Base-by-base conservation (phyloP, 2,797 vertebrate genomes). In the Rhyacichthys aspro region DNA sequence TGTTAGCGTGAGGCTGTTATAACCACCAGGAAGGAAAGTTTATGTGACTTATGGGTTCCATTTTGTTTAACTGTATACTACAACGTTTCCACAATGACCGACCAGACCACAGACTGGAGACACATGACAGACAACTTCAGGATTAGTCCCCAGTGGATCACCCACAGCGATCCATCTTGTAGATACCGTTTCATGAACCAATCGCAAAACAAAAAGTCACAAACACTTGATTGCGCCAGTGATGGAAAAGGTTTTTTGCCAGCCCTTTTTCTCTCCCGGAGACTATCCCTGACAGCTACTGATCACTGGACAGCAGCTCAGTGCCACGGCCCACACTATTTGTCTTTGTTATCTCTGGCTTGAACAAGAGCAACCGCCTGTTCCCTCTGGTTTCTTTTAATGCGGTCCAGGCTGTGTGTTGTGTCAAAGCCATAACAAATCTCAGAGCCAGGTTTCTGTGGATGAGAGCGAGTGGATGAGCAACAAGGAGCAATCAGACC, bases 311-410 rank as follows among this genome's bases (percentile, higher is more conserved):
- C 34, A 14, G 16, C 33, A 18, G 48, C 49, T 54, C 43, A 42
- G 43, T 56, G 50, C 46, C 65, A 44, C 0, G 9, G 39, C 65
- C 55, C 36, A 11, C 62, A 14, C 62, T 72, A 72, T 90, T 80
- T 81, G 63, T 86, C 84, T 85, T 72, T 60, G 72, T 88, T 85
- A 87, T 79, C 78, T 14, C 62, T 50, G 33, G 55, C 63, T 66
- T 45, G 39, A 68, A 74, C 59, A 58, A 69, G 58, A 87, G 82
- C 78, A 70, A 49, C 58, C 28, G 42, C 71, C 65, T 44, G 49
- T 63, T 72, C 70, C 70, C 60, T 32, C 59, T 23, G 36, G 34
- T 71, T 69, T 67, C 36, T 47, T 60, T 70, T 55, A 67, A 82
- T 65, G 62, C 55, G 9, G 37, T 65, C 59, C 50, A 70, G 61